Evolutionary conservation across 2,888 invertebrate species (phyloP).

Genomic region (Diabrotica balteata): DNA sequence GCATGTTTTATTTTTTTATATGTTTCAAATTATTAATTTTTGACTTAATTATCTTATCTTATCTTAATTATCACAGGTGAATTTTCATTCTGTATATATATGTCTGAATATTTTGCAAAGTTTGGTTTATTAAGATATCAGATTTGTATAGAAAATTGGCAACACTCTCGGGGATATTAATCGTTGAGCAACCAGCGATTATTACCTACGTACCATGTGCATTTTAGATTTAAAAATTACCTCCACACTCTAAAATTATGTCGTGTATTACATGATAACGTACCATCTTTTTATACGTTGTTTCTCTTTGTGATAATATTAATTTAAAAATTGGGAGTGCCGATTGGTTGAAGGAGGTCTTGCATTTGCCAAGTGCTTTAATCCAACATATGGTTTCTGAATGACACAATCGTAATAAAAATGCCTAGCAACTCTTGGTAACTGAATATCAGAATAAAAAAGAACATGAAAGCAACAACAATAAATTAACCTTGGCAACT

Average conservation of each 20-base stretch:
- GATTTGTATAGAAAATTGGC: slow-evolving; percentile 7
- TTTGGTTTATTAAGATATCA: not conserved
- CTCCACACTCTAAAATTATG: slow-evolving; percentile 25
- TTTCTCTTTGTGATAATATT: slow-evolving; percentile 30
- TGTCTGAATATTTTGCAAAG: too few species aligned
- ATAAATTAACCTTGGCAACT: too few species aligned
- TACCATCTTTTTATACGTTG: slow-evolving; percentile 20
- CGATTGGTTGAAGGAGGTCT: not conserved
- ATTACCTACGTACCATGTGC: slow-evolving; percentile 24
- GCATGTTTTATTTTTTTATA: not conserved
- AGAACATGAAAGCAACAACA: too few species aligned
- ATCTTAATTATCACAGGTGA: too few species aligned
- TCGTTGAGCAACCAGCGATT: slow-evolving; percentile 19
- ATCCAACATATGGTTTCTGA: not conserved
- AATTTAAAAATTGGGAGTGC: slow-evolving; percentile 31
- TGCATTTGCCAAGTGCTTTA: not conserved
- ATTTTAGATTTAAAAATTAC: slow-evolving; percentile 30
- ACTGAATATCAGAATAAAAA: too few species aligned
- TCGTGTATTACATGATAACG: slow-evolving; percentile 21
- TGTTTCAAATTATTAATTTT: not conserved
- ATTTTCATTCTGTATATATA: too few species aligned
- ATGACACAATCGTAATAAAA: not conserved
- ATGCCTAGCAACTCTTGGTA: not conserved
- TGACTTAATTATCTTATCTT: too few species aligned
- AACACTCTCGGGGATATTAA: slow-evolving; percentile 16